Evolutionary conservation across 2,888 invertebrate genomes (phyloP).

Genomic region (Serrognathus titanus): DNA sequence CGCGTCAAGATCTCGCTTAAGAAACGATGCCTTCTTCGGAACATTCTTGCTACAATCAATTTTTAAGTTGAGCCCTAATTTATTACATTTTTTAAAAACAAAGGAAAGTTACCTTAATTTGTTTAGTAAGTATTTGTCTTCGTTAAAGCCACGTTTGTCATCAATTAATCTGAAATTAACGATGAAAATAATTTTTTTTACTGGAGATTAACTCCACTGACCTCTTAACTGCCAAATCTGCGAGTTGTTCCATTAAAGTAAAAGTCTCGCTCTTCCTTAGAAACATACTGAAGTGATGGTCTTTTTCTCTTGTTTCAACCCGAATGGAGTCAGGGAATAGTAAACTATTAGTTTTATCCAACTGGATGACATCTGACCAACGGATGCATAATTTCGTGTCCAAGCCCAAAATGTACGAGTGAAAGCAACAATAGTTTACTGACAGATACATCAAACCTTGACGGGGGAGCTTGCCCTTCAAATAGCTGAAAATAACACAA

Average conservation of each 20-base stretch:
- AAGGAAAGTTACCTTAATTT: constrained; percentile 63
- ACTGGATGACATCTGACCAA: constrained; percentile 85
- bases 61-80: background rate
- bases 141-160: constrained; percentile 86
- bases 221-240: constrained; percentile 96
- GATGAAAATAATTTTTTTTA: background rate
- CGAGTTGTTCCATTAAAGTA: constrained; percentile 88
- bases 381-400: constrained; percentile 85
- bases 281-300: constrained; percentile 91
- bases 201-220: constrained; percentile 18
- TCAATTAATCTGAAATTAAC: constrained; percentile 71
- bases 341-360: constrained; percentile 72
- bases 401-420: constrained; percentile 88
- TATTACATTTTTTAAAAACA: constrained; percentile 1
- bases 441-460: constrained; percentile 98
- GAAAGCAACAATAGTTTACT: constrained; percentile 92
- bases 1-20: constrained; percentile 94
- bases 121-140: constrained; percentile 79
- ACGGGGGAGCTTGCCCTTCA: constrained; percentile 89
- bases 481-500: constrained; percentile 62
- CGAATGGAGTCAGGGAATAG: constrained; percentile 84
- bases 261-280: constrained; percentile 86
- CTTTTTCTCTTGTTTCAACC: constrained; percentile 78
- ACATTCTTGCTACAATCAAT: constrained; percentile 67
- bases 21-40: constrained; percentile 84